phyloP scores from a whole-genome alignment of 2,113 vertebrate species.

The Neolamprologus hecqui region DNA sequence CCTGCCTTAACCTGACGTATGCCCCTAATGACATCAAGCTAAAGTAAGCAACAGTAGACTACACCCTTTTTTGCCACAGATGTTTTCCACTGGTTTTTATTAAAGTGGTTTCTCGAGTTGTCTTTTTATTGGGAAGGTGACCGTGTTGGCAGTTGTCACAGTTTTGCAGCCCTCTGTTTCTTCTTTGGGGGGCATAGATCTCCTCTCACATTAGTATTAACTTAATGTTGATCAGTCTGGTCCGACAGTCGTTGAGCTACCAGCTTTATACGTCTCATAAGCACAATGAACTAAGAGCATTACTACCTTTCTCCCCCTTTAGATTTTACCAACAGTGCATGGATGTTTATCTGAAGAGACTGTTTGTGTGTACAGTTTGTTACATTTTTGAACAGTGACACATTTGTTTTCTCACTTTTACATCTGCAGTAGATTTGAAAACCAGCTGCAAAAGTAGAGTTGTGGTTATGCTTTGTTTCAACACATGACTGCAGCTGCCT shows the following conservation, averaged over 20 bases:
- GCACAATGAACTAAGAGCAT: neutral
- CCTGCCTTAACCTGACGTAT: neutral
- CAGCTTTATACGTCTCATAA: neutral
- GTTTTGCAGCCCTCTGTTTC: neutral
- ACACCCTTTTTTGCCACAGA: neutral
- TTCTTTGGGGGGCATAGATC: neutral
- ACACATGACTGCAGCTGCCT: neutral
- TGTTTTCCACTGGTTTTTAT: neutral
- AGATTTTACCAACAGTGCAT: neutral
- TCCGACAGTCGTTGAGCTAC: neutral
- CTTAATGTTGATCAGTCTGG: neutral
- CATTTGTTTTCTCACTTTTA: neutral
- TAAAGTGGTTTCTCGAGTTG: fast-evolving
- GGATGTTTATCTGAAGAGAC: conserved; percentile 12
- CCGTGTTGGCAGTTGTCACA: neutral
- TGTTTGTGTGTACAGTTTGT: neutral
- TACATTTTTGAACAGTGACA: neutral
- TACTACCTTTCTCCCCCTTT: neutral
- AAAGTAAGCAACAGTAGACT: neutral
- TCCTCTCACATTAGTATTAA: neutral
- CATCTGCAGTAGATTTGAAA: neutral
- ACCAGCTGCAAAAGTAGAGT: neutral
- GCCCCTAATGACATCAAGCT: neutral
- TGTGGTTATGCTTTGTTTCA: neutral
- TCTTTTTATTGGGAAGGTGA: neutral